Conservation (phyloP, 2,113 vertebrate genomes). For the Condylura cristata region DNA sequence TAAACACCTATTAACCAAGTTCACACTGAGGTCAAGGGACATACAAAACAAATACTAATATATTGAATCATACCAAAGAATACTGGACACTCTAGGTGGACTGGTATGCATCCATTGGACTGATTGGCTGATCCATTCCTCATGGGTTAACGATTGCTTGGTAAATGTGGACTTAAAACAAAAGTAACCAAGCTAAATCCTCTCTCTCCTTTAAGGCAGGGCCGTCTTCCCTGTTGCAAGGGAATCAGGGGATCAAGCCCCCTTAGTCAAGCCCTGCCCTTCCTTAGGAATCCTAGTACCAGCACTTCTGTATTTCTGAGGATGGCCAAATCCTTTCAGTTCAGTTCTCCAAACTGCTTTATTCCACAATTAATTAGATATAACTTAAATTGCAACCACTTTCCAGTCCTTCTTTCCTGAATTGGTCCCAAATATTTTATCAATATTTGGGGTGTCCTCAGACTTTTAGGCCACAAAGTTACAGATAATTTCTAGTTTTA, state of each 20-base stretch:
- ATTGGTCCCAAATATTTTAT: not conserved
- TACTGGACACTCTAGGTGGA: not conserved
- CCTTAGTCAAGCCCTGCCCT: not conserved
- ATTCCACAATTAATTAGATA: not conserved
- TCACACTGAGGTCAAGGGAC: not conserved
- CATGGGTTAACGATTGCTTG: not conserved
- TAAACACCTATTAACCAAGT: slow-evolving; percentile 10
- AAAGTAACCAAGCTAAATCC: not conserved
- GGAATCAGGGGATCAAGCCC: not conserved
- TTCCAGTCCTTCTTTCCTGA: not conserved
- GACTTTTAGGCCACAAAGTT: not conserved
- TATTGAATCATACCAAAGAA: not conserved
- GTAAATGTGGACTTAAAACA: not conserved
- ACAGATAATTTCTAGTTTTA: not conserved
- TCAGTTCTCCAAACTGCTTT: slow-evolving; percentile 15
- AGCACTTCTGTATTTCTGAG: not conserved
- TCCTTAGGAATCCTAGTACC: not conserved
- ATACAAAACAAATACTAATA: not conserved
- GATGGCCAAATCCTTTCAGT: not conserved
- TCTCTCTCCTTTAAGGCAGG: not conserved
- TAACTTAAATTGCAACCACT: not conserved
- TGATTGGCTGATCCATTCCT: not conserved
- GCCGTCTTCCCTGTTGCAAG: not conserved
- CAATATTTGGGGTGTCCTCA: not conserved
- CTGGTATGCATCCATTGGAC: not conserved